Evolutionary conservation across 2,113 vertebrate genomes (phyloP), one percentile per base, ranked within the genome.

Genomic region (Parus major): DNA sequence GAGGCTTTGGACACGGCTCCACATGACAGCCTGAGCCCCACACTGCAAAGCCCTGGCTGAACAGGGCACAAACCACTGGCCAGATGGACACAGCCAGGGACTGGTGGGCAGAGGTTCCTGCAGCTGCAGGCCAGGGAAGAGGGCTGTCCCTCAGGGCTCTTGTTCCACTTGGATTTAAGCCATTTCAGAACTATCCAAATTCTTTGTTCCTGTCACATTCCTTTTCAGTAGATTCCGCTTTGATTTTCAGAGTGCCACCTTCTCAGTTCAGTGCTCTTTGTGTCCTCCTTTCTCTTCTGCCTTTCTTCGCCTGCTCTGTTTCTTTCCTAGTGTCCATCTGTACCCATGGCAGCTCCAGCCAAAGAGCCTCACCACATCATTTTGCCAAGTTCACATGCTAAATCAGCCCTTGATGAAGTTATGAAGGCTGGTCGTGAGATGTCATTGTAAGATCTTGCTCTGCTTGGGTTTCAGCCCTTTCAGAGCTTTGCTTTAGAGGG

Each of bases 21-120:
- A 66, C 35, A 21, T 0, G 0, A 9, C 61, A 76, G 16, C 35
- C 61, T 0, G 3, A 50, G 35, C 25, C 70, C 17, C 31, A 35
- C 16, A 11, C 7, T 59, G 53, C 61, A 59, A 36, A 76, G 21
- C 44, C 13, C 14, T 59, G 61, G 25, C 25, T 35, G 1, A 2
- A 0, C 2, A 2, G 25, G 31, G 31, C 52, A 59, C 4, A 15
- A 66, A 2, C 11, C 25, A 50, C 0, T 16, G 52, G 31, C 10
- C 42, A 35, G 24, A 20, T 9, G 35, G 20, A 49, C 4, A 0
- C 35, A 35, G 52, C 29, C 61, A 42, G 52, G 16, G 25, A 20
- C 3, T 25, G 11, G 13, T 50, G 36, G 31, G 21, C 52, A 76
- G 44, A 21, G 52, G 20, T 35, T 75, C 42, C 24, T 85, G 42